A percentile compares a stretch with the other conserved stretches of the same genome.
phyloP scores from a whole-genome alignment of 2,888 invertebrate species.

The Hydraecia micacea region DNA sequence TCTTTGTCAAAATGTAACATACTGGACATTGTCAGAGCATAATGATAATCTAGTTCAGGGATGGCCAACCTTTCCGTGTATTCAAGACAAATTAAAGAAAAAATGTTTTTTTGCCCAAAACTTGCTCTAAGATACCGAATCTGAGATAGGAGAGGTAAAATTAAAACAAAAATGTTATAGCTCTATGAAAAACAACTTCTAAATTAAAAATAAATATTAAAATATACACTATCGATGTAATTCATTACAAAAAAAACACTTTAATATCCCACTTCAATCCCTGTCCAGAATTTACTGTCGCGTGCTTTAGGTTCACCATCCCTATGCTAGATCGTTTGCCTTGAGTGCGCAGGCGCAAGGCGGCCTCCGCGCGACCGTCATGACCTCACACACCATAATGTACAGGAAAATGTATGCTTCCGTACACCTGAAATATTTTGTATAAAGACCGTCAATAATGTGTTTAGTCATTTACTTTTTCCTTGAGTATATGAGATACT shows the following conservation, averaged over 20 bases:
- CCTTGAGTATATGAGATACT: conserved; percentile 21
- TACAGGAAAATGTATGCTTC: conserved; percentile 72
- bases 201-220: too few relatives aligned
- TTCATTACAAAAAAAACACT: neutral
- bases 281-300: neutral
- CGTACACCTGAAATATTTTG: conserved; percentile 67
- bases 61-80: conserved; percentile 13
- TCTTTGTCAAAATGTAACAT: conserved; percentile 60
- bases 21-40: conserved; percentile 40
- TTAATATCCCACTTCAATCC: neutral
- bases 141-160: neutral
- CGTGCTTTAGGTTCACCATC: neutral
- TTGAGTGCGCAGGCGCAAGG: conserved; percentile 56
- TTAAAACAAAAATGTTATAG: neutral
- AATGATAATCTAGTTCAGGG: conserved; percentile 48
- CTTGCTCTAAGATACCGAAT: neutral
- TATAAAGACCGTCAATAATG: conserved; percentile 57
- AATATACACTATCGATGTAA: neutral
- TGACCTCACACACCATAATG: conserved; percentile 72
- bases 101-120: accelerated
- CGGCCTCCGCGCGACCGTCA: conserved; percentile 58
- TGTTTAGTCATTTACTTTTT: conserved; percentile 26
- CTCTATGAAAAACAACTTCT: neutral
- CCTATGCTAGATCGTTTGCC: conserved; percentile 58
- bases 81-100: neutral